Base-by-base conservation (phyloP, 2,888 invertebrate genomes). In the Morpho deidamia region DNA sequence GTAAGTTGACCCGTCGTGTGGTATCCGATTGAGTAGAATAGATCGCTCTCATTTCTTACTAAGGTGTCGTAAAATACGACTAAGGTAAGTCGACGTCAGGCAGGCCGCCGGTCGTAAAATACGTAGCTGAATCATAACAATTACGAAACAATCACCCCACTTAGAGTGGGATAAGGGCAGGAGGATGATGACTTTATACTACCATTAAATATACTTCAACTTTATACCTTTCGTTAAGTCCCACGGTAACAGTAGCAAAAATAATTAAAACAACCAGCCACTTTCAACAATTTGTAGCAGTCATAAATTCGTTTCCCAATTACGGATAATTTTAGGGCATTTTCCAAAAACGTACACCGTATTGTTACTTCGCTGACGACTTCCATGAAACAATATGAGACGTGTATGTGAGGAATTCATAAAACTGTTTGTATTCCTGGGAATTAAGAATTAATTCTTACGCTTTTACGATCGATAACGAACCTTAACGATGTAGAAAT, bases 321-420 rank as follows among this genome's bases (percentile, higher is more conserved):
- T 49, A 42, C n/a, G 49, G 49, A 10, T 35, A 42, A 49, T 49
- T 48, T 47, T 42, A 42, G 35, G 35, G n/a, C n/a, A 35, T 41
- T 42, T 49, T 14, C 8, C 42, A 32, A 42, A 49, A 42, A 41
- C 34, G n/a, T 10, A 41, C 34, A 34, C n/a, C 9, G 34, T 35
- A 49, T 35, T 49, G 12, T 49, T 35, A 42, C 33, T 40, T 34
- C 33, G 39, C 33, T 33, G 32, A 40, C 11, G 7, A 40, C 14
- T 49, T 49, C 42, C 42, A 41, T 35, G 49, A 49, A 49, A 49
- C 49, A 49, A 42, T 49, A 48, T 35, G 42, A 42, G 35, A 7
- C 8, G 7, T 42, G 49, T 34, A 49, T 49, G 49, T n/a, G 14
- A 41, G 35, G 14, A 42, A 49, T 49, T 42, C 49, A 34, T 42